These are phyloP conservation scores for Pygoscelis antarcticus DNA, from an alignment of 2,113 vertebrate genomes.

Conservation along the genomic window DNA sequence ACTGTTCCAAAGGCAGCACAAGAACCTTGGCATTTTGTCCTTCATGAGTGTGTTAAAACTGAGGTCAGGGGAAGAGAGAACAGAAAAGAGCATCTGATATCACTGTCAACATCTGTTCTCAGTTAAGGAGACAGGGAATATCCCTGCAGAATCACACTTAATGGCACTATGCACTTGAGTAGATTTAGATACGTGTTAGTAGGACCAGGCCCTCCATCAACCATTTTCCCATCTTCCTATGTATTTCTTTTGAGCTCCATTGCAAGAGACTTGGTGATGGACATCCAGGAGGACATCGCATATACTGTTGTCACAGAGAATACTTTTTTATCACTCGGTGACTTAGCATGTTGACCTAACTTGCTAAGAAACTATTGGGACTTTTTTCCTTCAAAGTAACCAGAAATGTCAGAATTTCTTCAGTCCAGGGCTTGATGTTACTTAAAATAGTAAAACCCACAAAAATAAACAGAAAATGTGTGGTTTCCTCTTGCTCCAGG, in stretches of 20 bases:
- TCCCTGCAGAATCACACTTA: neutral
- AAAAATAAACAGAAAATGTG: slow-evolving; percentile 54
- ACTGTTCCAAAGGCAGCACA: neutral
- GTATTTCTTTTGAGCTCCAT: neutral
- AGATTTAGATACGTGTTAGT: neutral
- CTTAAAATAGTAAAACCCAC: slow-evolving; percentile 45
- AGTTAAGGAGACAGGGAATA: neutral
- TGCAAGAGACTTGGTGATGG: neutral
- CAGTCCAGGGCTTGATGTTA: neutral
- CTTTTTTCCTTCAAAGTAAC: neutral
- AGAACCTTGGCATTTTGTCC: neutral
- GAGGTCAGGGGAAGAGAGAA: neutral
- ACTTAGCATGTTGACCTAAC: neutral
- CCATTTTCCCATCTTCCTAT: neutral
- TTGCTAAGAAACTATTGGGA: neutral
- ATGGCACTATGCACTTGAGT: neutral
- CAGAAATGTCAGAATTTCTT: slow-evolving; percentile 23
- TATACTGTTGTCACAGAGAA: neutral
- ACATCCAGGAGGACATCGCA: neutral
- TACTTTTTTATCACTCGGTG: neutral
- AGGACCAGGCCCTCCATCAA: neutral
- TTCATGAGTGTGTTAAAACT: neutral
- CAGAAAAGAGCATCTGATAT: neutral
- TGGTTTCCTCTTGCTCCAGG: slow-evolving; percentile 28
- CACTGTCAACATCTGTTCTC: neutral